Percentiles rank a stretch among this genome's conserved stretches.
Evolutionary conservation across 2,888 invertebrate species (phyloP).

Genomic region (Dicycla oo): DNA sequence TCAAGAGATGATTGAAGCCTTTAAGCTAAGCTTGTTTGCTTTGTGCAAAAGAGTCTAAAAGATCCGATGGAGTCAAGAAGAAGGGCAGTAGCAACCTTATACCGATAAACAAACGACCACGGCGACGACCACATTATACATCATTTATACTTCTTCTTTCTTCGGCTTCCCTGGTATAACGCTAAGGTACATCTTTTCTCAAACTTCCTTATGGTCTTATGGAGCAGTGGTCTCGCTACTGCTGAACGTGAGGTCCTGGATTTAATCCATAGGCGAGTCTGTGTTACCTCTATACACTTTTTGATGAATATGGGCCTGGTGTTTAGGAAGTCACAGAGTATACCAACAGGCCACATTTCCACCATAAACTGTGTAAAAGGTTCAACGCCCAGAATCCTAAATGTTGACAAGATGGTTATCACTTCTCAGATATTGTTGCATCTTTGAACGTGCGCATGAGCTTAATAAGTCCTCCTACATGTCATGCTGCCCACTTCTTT

Average conservation of each 20-base stretch:
- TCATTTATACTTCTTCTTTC: not conserved
- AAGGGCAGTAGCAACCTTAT: not conserved
- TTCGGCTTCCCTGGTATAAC: not conserved
- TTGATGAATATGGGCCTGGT: not conserved
- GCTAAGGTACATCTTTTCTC: not conserved
- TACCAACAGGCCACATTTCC: not conserved
- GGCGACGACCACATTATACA: no score
- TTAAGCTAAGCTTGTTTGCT: no score
- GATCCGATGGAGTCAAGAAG: no score
- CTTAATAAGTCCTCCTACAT: constrained; percentile 49
- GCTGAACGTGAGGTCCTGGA: not conserved
- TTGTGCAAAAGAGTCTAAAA: not conserved
- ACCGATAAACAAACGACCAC: not conserved
- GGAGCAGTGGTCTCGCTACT: not conserved
- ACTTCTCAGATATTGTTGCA: constrained; percentile 51
- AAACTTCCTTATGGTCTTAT: not conserved
- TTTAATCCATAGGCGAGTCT: not conserved
- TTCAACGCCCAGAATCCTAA: constrained; percentile 50
- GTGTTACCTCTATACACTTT: not conserved
- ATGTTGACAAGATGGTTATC: constrained; percentile 57
- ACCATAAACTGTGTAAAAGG: constrained; percentile 21
- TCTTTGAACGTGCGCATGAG: constrained; percentile 45
- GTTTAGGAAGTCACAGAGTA: not conserved
- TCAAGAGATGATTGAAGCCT: not conserved
- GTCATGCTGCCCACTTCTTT: constrained; percentile 50